Evolutionary conservation across 2,888 invertebrate genomes (phyloP).

Genomic region (Acanthosepion lycidas): DNA sequence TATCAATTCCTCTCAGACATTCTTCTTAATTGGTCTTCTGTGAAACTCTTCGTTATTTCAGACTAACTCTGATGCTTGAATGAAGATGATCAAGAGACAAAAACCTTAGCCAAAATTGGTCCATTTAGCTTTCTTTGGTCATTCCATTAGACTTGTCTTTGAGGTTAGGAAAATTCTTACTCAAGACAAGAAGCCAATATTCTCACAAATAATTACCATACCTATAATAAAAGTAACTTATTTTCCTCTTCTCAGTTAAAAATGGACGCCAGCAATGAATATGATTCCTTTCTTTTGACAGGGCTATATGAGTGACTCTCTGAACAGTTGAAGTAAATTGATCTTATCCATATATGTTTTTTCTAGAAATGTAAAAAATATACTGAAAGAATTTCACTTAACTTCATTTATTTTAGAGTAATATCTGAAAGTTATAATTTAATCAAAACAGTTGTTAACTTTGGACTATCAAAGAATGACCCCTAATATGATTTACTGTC

Average conservation of each 20-base stretch:
- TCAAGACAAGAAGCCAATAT: neutral
- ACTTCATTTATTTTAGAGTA: too few species aligned
- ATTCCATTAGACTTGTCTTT: slow-evolving; percentile 33
- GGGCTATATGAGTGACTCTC: neutral
- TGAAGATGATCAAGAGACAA: slow-evolving; percentile 33
- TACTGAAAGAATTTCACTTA: too few species aligned
- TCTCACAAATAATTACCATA: neutral
- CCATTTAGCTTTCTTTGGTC: neutral
- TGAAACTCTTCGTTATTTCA: slow-evolving; percentile 12
- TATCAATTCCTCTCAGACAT: neutral
- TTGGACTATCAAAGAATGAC: too few species aligned
- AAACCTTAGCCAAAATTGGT: neutral
- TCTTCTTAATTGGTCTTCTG: neutral
- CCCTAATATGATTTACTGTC: too few species aligned
- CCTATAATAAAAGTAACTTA: neutral
- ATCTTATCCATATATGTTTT: neutral
- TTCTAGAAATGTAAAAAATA: too few species aligned
- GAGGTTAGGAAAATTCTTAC: neutral
- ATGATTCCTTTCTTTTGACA: neutral
- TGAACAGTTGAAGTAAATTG: neutral
- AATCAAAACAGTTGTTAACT: too few species aligned
- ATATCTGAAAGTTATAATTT: too few species aligned
- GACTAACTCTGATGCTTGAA: neutral
- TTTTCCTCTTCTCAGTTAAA: neutral
- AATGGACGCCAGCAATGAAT: neutral